Conservation (phyloP, 2,113 vertebrate species). For the Scolopax mira region DNA sequence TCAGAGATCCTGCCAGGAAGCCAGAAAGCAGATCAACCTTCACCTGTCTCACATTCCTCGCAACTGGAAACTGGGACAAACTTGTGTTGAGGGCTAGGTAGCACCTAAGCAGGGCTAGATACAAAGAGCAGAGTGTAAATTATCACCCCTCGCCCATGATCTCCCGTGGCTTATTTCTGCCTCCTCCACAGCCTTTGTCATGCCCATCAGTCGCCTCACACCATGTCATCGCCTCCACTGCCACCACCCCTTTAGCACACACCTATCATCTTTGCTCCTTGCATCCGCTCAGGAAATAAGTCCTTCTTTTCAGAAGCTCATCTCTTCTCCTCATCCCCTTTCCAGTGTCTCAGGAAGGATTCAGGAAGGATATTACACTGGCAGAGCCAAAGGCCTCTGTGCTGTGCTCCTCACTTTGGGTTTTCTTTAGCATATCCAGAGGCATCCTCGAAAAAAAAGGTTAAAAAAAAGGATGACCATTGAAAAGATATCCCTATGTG, state of each 20-base stretch:
- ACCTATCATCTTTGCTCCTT: background rate
- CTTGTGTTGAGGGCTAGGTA: background rate
- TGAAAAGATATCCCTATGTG: background rate
- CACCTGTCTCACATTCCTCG: background rate
- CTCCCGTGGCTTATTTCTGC: background rate
- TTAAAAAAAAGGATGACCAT: background rate
- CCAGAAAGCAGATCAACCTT: background rate
- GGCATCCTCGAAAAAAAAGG: background rate
- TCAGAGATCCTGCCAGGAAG: background rate
- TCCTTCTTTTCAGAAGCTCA: background rate
- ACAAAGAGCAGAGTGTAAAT: background rate
- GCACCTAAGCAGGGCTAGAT: background rate
- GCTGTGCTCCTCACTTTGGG: background rate
- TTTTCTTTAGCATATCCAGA: background rate
- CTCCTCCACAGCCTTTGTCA: background rate
- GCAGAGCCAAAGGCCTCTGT: background rate
- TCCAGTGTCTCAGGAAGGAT: background rate
- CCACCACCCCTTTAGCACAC: background rate
- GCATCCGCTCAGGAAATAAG: background rate
- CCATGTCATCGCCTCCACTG: fast-evolving
- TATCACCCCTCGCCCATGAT: background rate
- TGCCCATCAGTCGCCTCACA: background rate
- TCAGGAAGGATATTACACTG: background rate
- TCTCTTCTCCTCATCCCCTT: background rate
- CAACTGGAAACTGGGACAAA: background rate